Percentiles rank a stretch among this genome's conserved stretches.
Conservation (phyloP, 2,888 invertebrate species). For the Drosophila flavopinicola region DNA sequence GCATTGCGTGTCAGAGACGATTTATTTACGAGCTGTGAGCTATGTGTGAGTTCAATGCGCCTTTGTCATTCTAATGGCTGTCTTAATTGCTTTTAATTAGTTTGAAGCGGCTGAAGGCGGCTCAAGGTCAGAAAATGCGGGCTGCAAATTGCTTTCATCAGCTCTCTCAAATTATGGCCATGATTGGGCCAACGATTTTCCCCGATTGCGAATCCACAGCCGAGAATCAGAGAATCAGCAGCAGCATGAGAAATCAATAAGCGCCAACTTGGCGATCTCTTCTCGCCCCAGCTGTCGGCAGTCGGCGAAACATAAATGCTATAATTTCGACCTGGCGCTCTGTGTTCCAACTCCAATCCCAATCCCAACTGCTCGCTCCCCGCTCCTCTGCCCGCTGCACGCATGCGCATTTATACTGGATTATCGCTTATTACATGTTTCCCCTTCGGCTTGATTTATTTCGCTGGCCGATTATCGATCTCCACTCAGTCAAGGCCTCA, state of each 20-base stretch:
- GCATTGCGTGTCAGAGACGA: slow-evolving; percentile 42
- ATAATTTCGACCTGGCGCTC: slow-evolving; percentile 58
- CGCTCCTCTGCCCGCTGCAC: slow-evolving; percentile 51
- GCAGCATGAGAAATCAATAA: slow-evolving; percentile 69
- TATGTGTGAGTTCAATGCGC: slow-evolving; percentile 40
- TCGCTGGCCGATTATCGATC: slow-evolving; percentile 65
- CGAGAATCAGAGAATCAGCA: slow-evolving; percentile 11
- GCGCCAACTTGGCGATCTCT: slow-evolving; percentile 40
- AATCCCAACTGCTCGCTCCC: background rate
- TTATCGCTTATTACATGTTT: slow-evolving; percentile 76
- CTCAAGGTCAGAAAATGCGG: slow-evolving; percentile 21
- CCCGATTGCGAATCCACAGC: slow-evolving; percentile 2
- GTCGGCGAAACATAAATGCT: slow-evolving; percentile 54
- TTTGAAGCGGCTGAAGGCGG: slow-evolving; percentile 22
- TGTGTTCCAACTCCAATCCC: slow-evolving; percentile 21
- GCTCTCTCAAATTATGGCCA: slow-evolving; percentile 40
- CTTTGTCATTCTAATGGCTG: slow-evolving; percentile 33
- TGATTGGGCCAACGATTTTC: slow-evolving; percentile 29
- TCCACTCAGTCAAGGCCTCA: slow-evolving; percentile 12
- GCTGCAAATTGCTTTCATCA: slow-evolving; percentile 61
- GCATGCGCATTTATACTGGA: slow-evolving; percentile 77
- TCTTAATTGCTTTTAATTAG: slow-evolving; percentile 46
- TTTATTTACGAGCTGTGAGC: slow-evolving; percentile 14
- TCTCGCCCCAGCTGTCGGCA: slow-evolving; percentile 38
- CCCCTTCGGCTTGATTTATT: slow-evolving; percentile 60